phyloP scores from a whole-genome alignment of 1,140 invertebrate genomes.

The Belonocnema kinseyi region DNA sequence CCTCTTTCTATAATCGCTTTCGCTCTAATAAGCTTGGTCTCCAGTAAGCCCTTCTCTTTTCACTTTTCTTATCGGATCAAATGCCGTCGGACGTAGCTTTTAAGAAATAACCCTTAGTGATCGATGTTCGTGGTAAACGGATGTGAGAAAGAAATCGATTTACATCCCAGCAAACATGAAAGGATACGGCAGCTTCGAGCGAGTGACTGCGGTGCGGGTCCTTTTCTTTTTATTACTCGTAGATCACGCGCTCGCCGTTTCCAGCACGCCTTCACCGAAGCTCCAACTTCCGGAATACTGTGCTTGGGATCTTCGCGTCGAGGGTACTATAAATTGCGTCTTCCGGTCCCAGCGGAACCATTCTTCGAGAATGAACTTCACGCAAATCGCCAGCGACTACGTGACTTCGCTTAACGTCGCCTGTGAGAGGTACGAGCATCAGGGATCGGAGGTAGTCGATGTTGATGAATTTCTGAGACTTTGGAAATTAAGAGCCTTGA shows the following conservation, averaged over 20 bases:
- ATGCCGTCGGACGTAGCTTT: constrained; percentile 40
- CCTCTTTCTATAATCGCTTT: not conserved
- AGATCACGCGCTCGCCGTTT: constrained; percentile 68
- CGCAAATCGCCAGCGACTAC: constrained; percentile 88
- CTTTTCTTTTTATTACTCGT: constrained; percentile 54
- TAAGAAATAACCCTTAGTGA: constrained; percentile 45
- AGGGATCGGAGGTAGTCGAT: constrained; percentile 80
- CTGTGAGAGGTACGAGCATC: constrained; percentile 75
- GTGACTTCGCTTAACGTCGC: constrained; percentile 86
- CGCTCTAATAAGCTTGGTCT: not conserved
- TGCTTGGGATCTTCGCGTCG: constrained; percentile 82
- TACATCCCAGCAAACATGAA: constrained; percentile 46
- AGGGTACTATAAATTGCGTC: constrained; percentile 86
- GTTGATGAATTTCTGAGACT: constrained; percentile 88
- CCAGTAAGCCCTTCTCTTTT: too few species aligned
- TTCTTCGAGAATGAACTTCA: constrained; percentile 91
- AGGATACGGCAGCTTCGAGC: constrained; percentile 59
- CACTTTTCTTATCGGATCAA: too few species aligned
- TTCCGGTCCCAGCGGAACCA: constrained; percentile 87
- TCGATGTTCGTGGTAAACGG: constrained; percentile 47
- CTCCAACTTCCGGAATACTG: constrained; percentile 91
- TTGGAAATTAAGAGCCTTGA: constrained; percentile 84
- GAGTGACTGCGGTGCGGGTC: constrained; percentile 47
- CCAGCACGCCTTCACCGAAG: constrained; percentile 77
- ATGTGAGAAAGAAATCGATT: constrained; percentile 47